phyloP scores from a whole-genome alignment of 2,113 vertebrate species.

The Pithys albifrons region DNA sequence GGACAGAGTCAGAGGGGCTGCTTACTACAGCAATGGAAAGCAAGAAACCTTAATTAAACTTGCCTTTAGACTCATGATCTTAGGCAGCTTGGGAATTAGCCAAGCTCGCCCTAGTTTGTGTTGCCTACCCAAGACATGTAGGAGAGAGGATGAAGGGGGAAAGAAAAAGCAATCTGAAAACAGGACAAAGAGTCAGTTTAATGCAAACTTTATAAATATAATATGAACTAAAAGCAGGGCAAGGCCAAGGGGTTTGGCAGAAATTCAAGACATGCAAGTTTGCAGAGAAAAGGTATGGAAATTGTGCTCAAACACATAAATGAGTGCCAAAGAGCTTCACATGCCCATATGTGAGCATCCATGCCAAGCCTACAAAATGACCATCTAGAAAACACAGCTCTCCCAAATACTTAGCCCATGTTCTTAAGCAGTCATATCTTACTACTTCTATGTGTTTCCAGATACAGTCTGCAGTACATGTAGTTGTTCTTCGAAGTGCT shows the following conservation, averaged over 20 bases:
- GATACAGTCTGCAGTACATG: background rate
- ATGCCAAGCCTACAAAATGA: background rate
- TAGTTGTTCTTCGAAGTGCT: background rate
- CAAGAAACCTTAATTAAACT: slow-evolving; percentile 75
- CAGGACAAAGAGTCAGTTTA: slow-evolving; percentile 73
- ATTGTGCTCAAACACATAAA: slow-evolving; percentile 31
- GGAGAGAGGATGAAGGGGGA: slow-evolving; percentile 61
- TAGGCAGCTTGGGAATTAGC: slow-evolving; percentile 68
- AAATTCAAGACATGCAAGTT: slow-evolving; percentile 59
- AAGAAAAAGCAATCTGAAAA: slow-evolving; percentile 69
- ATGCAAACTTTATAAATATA: slow-evolving; percentile 80
- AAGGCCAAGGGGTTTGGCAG: slow-evolving; percentile 73
- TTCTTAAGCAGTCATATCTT: background rate
- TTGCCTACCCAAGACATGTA: slow-evolving; percentile 66
- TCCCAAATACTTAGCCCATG: background rate
- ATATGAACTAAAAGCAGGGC: slow-evolving; percentile 71
- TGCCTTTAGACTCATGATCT: slow-evolving; percentile 71
- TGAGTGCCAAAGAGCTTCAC: background rate
- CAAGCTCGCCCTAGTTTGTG: slow-evolving; percentile 47
- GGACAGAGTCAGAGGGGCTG: slow-evolving; percentile 38
- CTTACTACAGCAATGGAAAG: slow-evolving; percentile 49
- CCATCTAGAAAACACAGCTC: background rate
- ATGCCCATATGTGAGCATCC: background rate
- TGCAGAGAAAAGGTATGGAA: slow-evolving; percentile 60
- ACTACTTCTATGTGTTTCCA: background rate